phyloP scores from a whole-genome alignment of 2,888 invertebrate species.

The Aradus depressus region DNA sequence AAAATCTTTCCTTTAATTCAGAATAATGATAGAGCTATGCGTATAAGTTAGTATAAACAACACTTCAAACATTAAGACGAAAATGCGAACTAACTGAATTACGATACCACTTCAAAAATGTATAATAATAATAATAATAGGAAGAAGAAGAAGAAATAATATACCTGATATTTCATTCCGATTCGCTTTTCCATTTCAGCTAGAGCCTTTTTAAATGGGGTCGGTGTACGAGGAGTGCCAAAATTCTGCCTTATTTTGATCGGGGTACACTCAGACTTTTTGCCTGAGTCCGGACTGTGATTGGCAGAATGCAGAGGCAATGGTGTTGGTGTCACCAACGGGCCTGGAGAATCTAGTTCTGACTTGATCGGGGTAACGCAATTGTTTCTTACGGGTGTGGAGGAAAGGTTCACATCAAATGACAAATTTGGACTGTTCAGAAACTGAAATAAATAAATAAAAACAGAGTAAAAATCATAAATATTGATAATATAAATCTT shows the following conservation, averaged over 20 bases:
- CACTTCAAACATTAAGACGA: no score
- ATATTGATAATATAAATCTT: not conserved
- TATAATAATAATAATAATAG: no score
- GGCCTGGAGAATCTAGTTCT: conserved; percentile 29
- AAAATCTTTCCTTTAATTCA: no score
- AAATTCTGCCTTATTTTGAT: conserved; percentile 14
- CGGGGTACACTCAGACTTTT: conserved; percentile 12
- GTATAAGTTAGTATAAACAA: no score
- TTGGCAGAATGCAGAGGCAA: conserved; percentile 34
- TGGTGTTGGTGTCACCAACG: conserved; percentile 39
- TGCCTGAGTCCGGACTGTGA: conserved; percentile 24
- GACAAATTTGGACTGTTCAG: conserved; percentile 62
- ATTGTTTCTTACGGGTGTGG: conserved; percentile 28
- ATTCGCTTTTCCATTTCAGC: conserved; percentile 70
- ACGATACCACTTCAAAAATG: no score
- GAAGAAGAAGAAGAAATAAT: no score
- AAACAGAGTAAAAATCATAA: conserved; percentile 19
- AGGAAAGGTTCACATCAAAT: conserved; percentile 39
- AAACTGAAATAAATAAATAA: conserved; percentile 42
- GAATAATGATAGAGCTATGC: no score
- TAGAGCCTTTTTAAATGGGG: conserved; percentile 86
- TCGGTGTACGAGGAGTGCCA: conserved; percentile 60
- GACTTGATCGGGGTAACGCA: conserved; percentile 20
- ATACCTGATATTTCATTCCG: conserved; percentile 21
- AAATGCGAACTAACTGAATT: no score